Evolutionary conservation across 2,113 vertebrate species (phyloP).

Genomic region (Psittacus erithacus): DNA sequence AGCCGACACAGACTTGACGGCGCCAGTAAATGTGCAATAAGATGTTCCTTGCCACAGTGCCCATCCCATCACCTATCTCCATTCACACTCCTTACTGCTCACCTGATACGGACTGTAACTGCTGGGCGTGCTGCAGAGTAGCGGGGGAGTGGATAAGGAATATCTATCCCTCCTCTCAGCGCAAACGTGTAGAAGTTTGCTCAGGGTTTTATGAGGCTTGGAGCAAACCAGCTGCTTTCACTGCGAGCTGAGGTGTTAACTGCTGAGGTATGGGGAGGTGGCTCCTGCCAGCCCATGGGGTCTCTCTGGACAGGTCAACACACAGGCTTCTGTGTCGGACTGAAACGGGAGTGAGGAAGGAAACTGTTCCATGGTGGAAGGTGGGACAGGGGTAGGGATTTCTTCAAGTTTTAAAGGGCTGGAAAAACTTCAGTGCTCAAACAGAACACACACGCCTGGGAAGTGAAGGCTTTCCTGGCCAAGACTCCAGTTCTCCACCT

Average conservation of each 20-base stretch:
- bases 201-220: slow-evolving; percentile 24
- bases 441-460: not conserved
- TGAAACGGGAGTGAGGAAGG: slow-evolving; percentile 43
- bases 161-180: not conserved
- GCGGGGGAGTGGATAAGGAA: not conserved
- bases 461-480: not conserved
- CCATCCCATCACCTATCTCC: slow-evolving; percentile 57
- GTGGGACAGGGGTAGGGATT: not conserved
- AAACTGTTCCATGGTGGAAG: slow-evolving; percentile 23
- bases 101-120: slow-evolving; percentile 41
- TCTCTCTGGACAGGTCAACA: not conserved
- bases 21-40: slow-evolving; percentile 74
- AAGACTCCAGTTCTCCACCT: not conserved
- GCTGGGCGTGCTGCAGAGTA: not conserved
- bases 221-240: slow-evolving; percentile 43
- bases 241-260: slow-evolving; percentile 35
- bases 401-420: slow-evolving; percentile 10
- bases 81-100: slow-evolving; percentile 62
- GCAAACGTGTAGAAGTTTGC: slow-evolving; percentile 31
- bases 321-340: not conserved
- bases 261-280: not conserved
- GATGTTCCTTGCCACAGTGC: slow-evolving; percentile 41
- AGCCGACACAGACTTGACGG: slow-evolving; percentile 69
- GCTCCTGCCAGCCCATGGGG: not conserved
- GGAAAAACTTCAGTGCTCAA: slow-evolving; percentile 34